Base-by-base conservation (phyloP, 2,888 invertebrate species). In the Ornithoptera priamus region DNA sequence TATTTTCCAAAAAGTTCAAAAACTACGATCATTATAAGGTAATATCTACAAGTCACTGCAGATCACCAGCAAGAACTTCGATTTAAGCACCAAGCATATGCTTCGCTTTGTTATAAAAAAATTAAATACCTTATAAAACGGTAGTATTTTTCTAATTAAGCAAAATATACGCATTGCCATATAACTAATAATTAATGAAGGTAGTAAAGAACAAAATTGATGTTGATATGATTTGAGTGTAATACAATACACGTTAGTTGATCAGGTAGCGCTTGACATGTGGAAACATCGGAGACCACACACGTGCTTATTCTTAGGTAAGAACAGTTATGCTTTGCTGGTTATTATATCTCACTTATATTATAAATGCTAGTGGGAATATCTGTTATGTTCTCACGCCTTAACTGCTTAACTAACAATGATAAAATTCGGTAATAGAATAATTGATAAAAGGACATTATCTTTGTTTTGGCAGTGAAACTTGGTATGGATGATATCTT, bases 271-370 rank as follows among this genome's bases (percentile, higher is more conserved):
- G 77, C 73, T 74, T 77, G 76, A 80, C 76, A 77, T 72, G 80
- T 78, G 78, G 78, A 79, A 77, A 76, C 80, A 81, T 79, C 74
- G 78, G 75, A 79, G 86, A 86, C 86, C 87, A 86, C 86, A 86
- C 86, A 78, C 78, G 83, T 70, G 75, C 72, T 67, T 73, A 70
- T 75, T 59, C 62, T 59, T 12, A 20, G 20, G 36, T 67, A 60
- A 7, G 60, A 58, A 68, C n/a, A 46, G 22, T 22, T 22, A 46
- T 4, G 20, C 42, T 53, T n/a, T n/a, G 53, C 18, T 7, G n/a
- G n/a, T 7, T 53, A 53, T 53, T n/a, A 53, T 1, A n/a, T 18
- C 53, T 18, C 53, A 53, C 53, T 50, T n/a, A 53, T 53, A n/a
- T 53, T 53, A n/a, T 53, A 53, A n/a, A 53, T 53, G n/a, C 8